phyloP scores from a whole-genome alignment of 2,797 vertebrate species.

The Hozukius guyotensis region DNA sequence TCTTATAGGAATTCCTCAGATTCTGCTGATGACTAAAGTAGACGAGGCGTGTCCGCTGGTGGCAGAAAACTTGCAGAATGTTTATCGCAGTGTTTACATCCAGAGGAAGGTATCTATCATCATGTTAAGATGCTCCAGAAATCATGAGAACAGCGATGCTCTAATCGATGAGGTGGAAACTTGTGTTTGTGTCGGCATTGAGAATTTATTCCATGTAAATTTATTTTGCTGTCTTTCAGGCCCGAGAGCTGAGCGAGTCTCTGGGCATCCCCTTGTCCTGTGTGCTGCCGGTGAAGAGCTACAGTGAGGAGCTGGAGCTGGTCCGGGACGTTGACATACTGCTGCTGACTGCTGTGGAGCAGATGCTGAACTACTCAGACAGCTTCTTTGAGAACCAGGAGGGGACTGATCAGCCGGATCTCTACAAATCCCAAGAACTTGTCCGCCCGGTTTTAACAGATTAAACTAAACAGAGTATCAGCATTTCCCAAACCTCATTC shows the following conservation, averaged over 20 bases:
- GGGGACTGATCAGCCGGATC: background rate
- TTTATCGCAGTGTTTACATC: conserved; percentile 73
- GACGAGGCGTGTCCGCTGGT: conserved; percentile 76
- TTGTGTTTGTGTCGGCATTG: background rate
- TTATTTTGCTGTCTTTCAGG: conserved; percentile 59
- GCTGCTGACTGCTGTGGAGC: conserved; percentile 70
- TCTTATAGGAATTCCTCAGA: conserved; percentile 69
- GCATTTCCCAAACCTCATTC: background rate
- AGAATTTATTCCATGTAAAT: background rate
- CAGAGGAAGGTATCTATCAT: conserved; percentile 60
- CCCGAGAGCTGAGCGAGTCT: conserved; percentile 70
- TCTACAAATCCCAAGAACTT: conserved; percentile 9
- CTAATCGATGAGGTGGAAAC: background rate
- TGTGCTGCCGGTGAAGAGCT: conserved; percentile 84
- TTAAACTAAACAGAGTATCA: background rate
- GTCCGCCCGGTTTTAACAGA: fast-evolving
- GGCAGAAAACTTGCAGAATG: conserved; percentile 58
- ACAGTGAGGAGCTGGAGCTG: conserved; percentile 78
- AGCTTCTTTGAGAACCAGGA: conserved; percentile 76
- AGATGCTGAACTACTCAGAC: conserved; percentile 78
- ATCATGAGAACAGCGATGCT: background rate
- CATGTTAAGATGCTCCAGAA: background rate
- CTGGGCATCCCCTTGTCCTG: conserved; percentile 80
- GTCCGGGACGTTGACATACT: conserved; percentile 74
- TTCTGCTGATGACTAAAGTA: conserved; percentile 77